phyloP scores from a whole-genome alignment of 2,888 invertebrate species.

The Eurytoma californica region DNA sequence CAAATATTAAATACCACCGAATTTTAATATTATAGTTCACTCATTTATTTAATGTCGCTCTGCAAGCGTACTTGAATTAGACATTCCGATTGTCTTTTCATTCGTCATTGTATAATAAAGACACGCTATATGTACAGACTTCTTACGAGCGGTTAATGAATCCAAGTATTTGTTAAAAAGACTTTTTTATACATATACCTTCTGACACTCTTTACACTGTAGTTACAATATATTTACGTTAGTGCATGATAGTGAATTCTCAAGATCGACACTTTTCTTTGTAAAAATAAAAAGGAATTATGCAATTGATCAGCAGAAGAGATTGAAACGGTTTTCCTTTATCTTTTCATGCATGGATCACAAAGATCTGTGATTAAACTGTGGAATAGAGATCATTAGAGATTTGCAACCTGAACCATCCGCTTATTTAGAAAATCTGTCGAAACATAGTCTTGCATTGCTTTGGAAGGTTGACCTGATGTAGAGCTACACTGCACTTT shows the following conservation, averaged over 20 bases:
- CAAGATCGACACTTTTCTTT: conserved; percentile 11
- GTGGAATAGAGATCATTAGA: conserved; percentile 29
- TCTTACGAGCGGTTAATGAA: conserved; percentile 22
- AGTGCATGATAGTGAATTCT: conserved; percentile 9
- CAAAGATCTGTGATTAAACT: conserved; percentile 42
- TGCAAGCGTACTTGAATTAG: conserved; percentile 7
- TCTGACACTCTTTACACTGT: conserved; percentile 23
- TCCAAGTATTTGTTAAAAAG: conserved; percentile 32
- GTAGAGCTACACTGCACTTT: conserved; percentile 17
- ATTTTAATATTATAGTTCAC: conserved; percentile 41
- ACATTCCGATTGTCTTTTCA: conserved; percentile 26
- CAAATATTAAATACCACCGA: conserved; percentile 33
- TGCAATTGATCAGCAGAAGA: not conserved
- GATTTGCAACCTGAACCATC: conserved; percentile 40
- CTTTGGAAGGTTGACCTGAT: conserved; percentile 33
- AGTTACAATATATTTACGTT: conserved; percentile 31
- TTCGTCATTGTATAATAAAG: conserved; percentile 49
- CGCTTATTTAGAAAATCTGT: conserved; percentile 23
- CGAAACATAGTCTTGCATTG: not conserved
- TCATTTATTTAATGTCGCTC: conserved; percentile 16
- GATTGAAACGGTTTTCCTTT: conserved; percentile 13
- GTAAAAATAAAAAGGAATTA: conserved; percentile 7
- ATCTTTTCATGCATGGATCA: conserved; percentile 18
- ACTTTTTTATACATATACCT: conserved; percentile 46
- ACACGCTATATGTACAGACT: conserved; percentile 45